These are phyloP conservation scores for Rachycentron canadum DNA, from an alignment of 2,797 vertebrate genomes.

Conservation along the genomic window DNA sequence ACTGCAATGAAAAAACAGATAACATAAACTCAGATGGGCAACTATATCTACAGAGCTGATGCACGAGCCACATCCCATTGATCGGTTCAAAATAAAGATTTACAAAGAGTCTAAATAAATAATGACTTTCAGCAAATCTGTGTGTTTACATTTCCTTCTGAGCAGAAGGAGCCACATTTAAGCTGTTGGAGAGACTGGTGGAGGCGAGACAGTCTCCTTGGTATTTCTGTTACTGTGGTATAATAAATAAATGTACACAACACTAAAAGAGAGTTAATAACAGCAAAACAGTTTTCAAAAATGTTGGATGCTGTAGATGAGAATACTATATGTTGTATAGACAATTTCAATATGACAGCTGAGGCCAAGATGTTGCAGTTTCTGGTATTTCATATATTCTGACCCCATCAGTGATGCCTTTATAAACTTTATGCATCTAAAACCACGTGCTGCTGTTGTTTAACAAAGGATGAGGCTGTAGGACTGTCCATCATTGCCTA, in stretches of 20 bases:
- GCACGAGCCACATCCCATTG: not conserved
- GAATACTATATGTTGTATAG: not conserved
- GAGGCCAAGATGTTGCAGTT: not conserved
- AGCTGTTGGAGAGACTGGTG: not conserved
- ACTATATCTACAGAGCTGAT: conserved; percentile 5
- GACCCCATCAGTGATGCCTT: not conserved
- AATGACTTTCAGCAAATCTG: not conserved
- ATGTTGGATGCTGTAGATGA: not conserved
- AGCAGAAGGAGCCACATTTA: not conserved
- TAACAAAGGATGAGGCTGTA: not conserved
- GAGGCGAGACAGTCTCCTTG: not conserved
- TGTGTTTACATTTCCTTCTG: not conserved
- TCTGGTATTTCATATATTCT: not conserved
- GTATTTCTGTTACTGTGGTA: conserved; percentile 11
- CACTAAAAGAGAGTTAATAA: not conserved
- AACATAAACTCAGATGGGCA: not conserved
- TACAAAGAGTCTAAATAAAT: not conserved
- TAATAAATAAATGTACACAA: conserved; percentile 14
- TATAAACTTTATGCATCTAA: not conserved
- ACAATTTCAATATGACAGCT: not conserved
- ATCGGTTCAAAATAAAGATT: conserved; percentile 8
- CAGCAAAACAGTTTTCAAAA: not conserved
- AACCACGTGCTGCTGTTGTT: not conserved
- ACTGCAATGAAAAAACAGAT: conserved; percentile 9
- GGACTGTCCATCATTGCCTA: not conserved